Evolutionary conservation across 2,888 invertebrate genomes (phyloP), one percentile per base, ranked within the genome.

Genomic region (Acleris sparsana): DNA sequence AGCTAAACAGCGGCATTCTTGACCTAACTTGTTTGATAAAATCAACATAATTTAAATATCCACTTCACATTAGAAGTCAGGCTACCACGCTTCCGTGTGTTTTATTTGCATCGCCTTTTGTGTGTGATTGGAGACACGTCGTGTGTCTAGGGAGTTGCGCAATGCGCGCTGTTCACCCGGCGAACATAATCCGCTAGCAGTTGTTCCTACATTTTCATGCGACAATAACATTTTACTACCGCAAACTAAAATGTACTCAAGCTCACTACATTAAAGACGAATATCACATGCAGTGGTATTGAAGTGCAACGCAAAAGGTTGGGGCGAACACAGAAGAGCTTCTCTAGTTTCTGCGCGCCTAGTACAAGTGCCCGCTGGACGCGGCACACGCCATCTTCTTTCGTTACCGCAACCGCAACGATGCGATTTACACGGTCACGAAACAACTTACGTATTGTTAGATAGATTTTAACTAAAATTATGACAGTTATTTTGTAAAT

Each of bases 101-200:
- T 29, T 49, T 55, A 48, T 55, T 55, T 62, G 17, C 72, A 70
- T 73, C 80, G 77, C 78, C 78, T 78, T 78, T 78, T 77, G 75
- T 78, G 78, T 77, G 78, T 25, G 78, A 77, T 78, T 33, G 33
- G 33, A 33, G 87, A 87, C 65, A 88, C 88, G 88, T 88, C 80
- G 82, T 84, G 82, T 87, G 86, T 88, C 88, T 84, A 85, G 88
- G 87, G 92, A 92, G 91, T 92, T 92, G 92, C 92, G 92, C 92
- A 92, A 88, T 92, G 89, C 90, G 92, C 91, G 92, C 88, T 89
- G 86, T 72, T 73, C 79, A 92, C 90, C 82, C 80, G 91, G 92
- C 78, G 62, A 81, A 62, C 91, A 92, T 88, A 84, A 72, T 70
- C 64, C 66, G 69, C 62, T 53, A 73, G 80, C 77, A 82, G 80